Evolutionary conservation across 2,888 invertebrate species (phyloP).

Genomic region (Lathronympha strigana): DNA sequence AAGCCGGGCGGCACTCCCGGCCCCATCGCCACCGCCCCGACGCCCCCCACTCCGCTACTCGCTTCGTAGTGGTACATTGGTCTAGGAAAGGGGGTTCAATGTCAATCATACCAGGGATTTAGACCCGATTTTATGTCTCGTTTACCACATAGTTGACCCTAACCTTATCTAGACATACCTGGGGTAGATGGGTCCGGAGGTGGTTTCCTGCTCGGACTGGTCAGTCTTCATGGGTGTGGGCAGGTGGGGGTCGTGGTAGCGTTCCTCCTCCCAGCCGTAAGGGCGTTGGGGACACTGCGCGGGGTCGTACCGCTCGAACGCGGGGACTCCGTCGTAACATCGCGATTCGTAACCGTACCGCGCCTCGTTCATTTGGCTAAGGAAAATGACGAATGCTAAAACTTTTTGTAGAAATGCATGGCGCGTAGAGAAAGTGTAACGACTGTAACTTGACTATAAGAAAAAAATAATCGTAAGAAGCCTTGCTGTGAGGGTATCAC

Average conservation of each 20-base stretch:
- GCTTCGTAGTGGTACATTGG: conserved; percentile 93
- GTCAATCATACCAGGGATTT: conserved; percentile 25
- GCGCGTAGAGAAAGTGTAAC: not conserved
- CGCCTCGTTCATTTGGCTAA: conserved; percentile 85
- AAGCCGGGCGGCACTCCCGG: conserved; percentile 90
- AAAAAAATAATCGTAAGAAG: too few species aligned
- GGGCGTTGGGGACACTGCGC: conserved; percentile 79
- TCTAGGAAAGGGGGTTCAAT: conserved; percentile 72
- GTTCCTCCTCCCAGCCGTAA: conserved; percentile 84
- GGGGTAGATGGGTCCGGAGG: conserved; percentile 89
- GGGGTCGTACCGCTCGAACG: conserved; percentile 82
- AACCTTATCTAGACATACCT: conserved; percentile 74
- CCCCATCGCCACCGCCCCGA: conserved; percentile 87
- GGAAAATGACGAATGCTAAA: conserved; percentile 43
- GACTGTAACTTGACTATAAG: too few species aligned
- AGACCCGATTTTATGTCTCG: conserved; percentile 57
- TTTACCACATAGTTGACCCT: conserved; percentile 71
- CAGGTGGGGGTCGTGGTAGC: conserved; percentile 84
- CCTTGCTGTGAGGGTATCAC: too few species aligned
- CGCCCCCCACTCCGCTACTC: conserved; percentile 80
- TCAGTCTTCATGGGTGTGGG: conserved; percentile 89
- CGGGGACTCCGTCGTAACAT: conserved; percentile 81
- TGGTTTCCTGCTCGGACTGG: conserved; percentile 86
- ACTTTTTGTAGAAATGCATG: not conserved
- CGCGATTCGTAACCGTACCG: conserved; percentile 82